Percentiles rank a stretch among this genome's conserved stretches.
Evolutionary conservation across 92 coral and sea anemone species (phyloP).

Genomic region (Virgularia gustaviana): DNA sequence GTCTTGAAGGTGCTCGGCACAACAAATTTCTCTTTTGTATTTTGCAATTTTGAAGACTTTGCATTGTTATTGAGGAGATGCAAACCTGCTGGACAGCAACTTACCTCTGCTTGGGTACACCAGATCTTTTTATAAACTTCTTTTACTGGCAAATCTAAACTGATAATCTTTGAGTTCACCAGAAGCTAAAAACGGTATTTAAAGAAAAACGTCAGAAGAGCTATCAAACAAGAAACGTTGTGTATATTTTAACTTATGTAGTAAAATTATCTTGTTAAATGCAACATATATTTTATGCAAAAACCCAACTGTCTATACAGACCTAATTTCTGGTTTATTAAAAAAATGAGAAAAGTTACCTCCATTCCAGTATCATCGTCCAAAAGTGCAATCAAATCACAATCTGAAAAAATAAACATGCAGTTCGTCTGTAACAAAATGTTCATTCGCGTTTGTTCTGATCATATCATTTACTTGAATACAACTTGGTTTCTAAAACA

Average conservation of each 20-base stretch:
- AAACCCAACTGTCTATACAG: too few species aligned
- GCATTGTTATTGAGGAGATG: background rate
- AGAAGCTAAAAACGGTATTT: conserved; percentile 55
- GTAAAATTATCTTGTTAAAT: too few species aligned
- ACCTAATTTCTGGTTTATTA: too few species aligned
- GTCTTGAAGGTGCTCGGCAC: background rate
- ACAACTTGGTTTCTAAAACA: too few species aligned
- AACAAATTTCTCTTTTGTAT: background rate
- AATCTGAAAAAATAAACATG: conserved; percentile 51
- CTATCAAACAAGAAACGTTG: background rate
- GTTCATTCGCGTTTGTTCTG: too few species aligned
- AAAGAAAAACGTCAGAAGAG: background rate
- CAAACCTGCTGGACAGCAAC: background rate
- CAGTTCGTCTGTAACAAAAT: background rate
- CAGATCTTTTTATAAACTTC: conserved; percentile 98
- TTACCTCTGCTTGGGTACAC: conserved; percentile 99
- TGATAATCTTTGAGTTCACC: conserved; percentile 92
- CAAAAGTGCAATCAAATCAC: conserved; percentile 89
- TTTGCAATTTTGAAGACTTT: background rate
- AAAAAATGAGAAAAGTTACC: conserved; percentile 48
- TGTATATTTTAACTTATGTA: too few species aligned
- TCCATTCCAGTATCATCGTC: conserved; percentile 99
- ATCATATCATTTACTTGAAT: too few species aligned
- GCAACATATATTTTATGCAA: too few species aligned
- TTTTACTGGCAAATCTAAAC: conserved; percentile 90